Percentiles rank a stretch among this genome's conserved stretches.
Evolutionary conservation across 2,797 vertebrate species (phyloP).

Genomic region (Urocyon cinereoargenteus): DNA sequence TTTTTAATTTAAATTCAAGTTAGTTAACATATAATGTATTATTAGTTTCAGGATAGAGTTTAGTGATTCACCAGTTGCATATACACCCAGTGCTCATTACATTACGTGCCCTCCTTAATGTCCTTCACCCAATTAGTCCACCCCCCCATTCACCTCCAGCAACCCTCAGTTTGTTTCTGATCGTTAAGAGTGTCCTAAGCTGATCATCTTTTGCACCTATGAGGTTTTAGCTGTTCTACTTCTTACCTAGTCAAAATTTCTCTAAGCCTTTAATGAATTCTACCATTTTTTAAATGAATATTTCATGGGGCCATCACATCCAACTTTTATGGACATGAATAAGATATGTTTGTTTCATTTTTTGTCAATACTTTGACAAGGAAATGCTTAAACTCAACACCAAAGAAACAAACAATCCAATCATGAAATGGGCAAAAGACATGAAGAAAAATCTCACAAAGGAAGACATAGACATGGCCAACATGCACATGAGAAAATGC

Average conservation of each 20-base stretch:
- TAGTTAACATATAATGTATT: neutral
- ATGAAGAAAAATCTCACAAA: too few relatives aligned
- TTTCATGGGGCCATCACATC: neutral
- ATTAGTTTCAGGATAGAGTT: neutral
- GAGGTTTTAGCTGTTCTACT: neutral
- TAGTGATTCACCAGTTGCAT: neutral
- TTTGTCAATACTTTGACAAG: neutral
- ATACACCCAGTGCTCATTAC: neutral
- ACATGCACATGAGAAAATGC: too few relatives aligned
- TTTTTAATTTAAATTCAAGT: neutral
- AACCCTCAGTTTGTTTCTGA: neutral
- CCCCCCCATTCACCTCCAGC: neutral
- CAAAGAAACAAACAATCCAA: too few relatives aligned
- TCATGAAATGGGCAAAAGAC: too few relatives aligned
- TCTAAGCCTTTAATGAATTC: neutral
- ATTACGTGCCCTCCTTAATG: neutral
- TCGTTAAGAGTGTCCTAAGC: neutral
- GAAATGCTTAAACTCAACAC: conserved; percentile 1
- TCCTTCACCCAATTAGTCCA: neutral
- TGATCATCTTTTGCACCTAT: neutral
- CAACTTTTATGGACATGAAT: neutral
- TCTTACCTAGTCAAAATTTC: neutral
- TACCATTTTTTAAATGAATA: neutral
- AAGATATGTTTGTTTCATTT: neutral
- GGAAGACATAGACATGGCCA: too few relatives aligned